Percentiles rank a stretch among this genome's conserved stretches.
Evolutionary conservation across 2,113 vertebrate species (phyloP).

Genomic region (Barnardius zonarius): DNA sequence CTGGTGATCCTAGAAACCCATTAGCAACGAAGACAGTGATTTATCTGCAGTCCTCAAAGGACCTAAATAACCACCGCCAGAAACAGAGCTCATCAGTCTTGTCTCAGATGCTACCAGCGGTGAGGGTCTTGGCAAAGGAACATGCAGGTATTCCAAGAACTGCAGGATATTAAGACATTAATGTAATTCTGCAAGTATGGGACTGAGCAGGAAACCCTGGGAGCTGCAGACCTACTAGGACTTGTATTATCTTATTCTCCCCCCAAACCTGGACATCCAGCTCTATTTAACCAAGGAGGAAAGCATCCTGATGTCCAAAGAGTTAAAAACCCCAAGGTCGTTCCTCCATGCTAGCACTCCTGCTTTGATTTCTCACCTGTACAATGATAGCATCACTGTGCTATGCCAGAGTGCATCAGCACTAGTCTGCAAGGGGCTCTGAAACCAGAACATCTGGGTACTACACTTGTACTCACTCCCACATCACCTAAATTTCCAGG

Average conservation of each 20-base stretch:
- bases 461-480: accelerated
- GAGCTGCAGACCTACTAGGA: not conserved
- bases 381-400: accelerated
- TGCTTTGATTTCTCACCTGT: not conserved
- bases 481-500: accelerated
- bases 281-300: not conserved
- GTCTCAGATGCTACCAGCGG: not conserved
- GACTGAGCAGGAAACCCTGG: not conserved
- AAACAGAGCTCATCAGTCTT: not conserved
- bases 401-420: not conserved
- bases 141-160: accelerated
- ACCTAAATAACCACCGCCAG: not conserved
- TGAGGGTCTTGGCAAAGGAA: not conserved
- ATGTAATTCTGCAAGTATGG: accelerated
- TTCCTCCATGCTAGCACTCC: not conserved
- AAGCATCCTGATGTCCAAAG: not conserved
- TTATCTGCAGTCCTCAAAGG: not conserved
- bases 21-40: not conserved
- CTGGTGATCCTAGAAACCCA: not conserved
- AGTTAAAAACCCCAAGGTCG: accelerated
- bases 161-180: accelerated
- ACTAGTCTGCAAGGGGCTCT: not conserved
- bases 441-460: not conserved
- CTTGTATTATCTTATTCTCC: not conserved
- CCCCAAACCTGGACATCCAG: not conserved